phyloP scores from a whole-genome alignment of 1,140 invertebrate genomes.

The Eciton burchellii region DNA sequence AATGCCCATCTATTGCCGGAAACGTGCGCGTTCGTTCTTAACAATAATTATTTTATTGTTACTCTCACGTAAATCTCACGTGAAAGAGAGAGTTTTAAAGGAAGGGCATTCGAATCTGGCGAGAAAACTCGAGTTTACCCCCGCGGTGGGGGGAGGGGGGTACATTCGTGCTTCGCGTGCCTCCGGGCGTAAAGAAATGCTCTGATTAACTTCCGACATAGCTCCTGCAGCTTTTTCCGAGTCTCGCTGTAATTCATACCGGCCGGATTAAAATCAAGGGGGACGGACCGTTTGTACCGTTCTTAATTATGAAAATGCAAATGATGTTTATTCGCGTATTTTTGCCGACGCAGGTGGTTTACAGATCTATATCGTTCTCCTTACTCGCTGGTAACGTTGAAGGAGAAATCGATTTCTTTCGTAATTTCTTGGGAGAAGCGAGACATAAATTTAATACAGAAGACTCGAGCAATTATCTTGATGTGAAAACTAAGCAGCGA shows the following conservation, averaged over 20 bases:
- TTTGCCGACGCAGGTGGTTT: slow-evolving; percentile 46
- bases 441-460: background rate
- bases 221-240: slow-evolving; percentile 53
- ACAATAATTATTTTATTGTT: background rate
- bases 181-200: slow-evolving; percentile 75
- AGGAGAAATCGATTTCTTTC: slow-evolving; percentile 13
- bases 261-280: slow-evolving; percentile 74
- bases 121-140: slow-evolving; percentile 73
- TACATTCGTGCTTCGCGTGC: slow-evolving; percentile 68
- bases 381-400: slow-evolving; percentile 35
- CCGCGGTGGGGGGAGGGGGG: slow-evolving; percentile 46
- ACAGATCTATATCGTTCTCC: slow-evolving; percentile 9
- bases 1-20: background rate
- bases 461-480: background rate
- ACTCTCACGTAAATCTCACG: no score
- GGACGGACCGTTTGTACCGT: slow-evolving; percentile 58
- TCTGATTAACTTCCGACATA: slow-evolving; percentile 76
- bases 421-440: background rate
- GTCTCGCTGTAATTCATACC: slow-evolving; percentile 40
- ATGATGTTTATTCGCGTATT: slow-evolving; percentile 68
- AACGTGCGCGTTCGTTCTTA: background rate
- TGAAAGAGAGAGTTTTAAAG: slow-evolving; percentile 12
- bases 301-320: slow-evolving; percentile 74
- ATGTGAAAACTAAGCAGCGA: background rate
- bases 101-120: slow-evolving; percentile 33